Conservation (phyloP, 1,140 invertebrate species). For the Lordiphosa mommai region DNA sequence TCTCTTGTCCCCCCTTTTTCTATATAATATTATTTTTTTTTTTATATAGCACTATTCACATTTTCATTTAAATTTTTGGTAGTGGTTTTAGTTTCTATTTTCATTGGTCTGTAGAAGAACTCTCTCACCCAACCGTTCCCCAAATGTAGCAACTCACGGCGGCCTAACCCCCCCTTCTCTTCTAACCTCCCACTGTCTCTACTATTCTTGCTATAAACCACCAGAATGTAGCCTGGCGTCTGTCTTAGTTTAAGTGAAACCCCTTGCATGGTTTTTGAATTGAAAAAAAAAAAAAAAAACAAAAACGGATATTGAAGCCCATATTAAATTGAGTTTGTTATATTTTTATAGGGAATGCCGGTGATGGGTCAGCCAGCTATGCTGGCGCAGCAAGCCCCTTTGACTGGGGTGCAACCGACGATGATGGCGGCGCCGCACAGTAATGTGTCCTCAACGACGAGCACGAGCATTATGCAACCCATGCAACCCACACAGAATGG, state of each 20-base stretch:
- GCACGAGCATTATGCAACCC: constrained; percentile 66
- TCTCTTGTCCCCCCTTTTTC: no score
- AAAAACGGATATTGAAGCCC: no score
- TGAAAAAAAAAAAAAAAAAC: neutral
- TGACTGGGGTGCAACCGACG: constrained; percentile 77
- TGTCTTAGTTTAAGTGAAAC: constrained; percentile 39
- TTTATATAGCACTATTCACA: no score
- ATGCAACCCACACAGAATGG: constrained; percentile 68
- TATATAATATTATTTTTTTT: no score
- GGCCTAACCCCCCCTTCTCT: constrained; percentile 7
- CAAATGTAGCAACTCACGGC: constrained; percentile 32
- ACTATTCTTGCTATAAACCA: constrained; percentile 12
- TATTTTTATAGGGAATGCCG: constrained; percentile 75
- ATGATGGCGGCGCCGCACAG: constrained; percentile 76
- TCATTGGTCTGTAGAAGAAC: constrained; percentile 18
- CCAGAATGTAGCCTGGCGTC: constrained; percentile 41
- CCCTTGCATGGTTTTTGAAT: constrained; percentile 47
- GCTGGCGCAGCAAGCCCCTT: constrained; percentile 77
- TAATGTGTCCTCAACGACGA: constrained; percentile 45
- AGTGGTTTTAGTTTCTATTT: constrained; percentile 7
- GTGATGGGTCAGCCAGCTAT: constrained; percentile 69
- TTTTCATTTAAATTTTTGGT: no score
- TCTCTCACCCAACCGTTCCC: constrained; percentile 12
- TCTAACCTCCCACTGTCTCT: constrained; percentile 21
- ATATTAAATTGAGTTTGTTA: constrained; percentile 16